Evolutionary conservation across 2,113 vertebrate genomes (phyloP).

Genomic region (Lepus timidus): DNA sequence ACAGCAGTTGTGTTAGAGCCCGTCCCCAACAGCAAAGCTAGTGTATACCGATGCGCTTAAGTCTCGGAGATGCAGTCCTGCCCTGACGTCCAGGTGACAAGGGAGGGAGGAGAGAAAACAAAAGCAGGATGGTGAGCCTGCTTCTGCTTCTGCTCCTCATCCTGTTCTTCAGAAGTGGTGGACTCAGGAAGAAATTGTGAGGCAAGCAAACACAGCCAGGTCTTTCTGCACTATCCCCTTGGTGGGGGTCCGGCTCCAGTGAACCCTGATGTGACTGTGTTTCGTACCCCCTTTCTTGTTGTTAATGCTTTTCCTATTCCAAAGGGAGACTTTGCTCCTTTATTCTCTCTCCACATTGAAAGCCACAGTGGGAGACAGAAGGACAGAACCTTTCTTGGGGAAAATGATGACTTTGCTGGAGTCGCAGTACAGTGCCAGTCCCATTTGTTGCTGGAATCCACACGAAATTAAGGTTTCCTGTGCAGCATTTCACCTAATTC

Average conservation of each 20-base stretch:
- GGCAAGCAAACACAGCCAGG: not conserved
- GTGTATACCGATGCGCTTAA: not conserved
- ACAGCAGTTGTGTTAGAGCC: not conserved
- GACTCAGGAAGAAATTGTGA: not conserved
- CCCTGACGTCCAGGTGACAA: not conserved
- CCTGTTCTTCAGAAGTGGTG: not conserved
- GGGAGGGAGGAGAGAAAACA: not conserved
- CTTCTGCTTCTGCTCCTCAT: not conserved
- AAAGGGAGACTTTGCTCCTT: not conserved
- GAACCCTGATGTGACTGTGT: not conserved
- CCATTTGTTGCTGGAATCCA: conserved; percentile 12
- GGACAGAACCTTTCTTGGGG: too few species aligned
- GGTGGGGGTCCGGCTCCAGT: not conserved
- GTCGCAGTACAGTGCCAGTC: too few species aligned
- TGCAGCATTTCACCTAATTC: conserved; percentile 1
- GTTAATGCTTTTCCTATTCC: not conserved
- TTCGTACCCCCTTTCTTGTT: not conserved
- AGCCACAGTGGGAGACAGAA: not conserved
- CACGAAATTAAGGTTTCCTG: not conserved
- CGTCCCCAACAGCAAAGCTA: not conserved
- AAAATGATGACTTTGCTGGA: too few species aligned
- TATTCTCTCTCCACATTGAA: not conserved
- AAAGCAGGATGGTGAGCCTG: not conserved
- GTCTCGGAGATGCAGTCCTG: not conserved
- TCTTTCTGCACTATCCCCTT: not conserved